Evolutionary conservation across 2,888 invertebrate species (phyloP), one percentile per base, ranked within the genome.

Genomic region (Pterostichus madidus): DNA sequence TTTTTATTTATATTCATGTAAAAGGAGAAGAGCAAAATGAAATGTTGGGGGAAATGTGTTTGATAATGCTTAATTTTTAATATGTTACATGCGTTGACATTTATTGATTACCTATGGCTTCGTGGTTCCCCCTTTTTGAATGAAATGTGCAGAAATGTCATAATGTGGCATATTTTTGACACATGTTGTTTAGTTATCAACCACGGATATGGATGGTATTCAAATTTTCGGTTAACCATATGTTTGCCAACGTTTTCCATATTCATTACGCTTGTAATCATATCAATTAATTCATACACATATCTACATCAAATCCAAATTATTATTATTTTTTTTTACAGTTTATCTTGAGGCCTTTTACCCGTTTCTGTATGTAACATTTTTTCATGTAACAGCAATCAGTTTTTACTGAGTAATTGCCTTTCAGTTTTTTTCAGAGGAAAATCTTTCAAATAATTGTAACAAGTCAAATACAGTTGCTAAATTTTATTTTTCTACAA

Each of bases 121-220:
- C 35, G 13, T 7, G n/a, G 5, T n/a, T 11, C 7, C 35, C 35
- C 64, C 32, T 64, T 64, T 31, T 64, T 13, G 32, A 32, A 56
- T 56, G 56, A 56, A 13, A 56, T 56, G 56, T 17, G 56, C 17
- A 56, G 56, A 56, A 56, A 64, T 32, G 35, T 64, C 32, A 64
- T 64, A 35, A 64, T 35, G 64, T 64, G 64, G 64, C 64, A 64
- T 64, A 64, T 64, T 64, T 64, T 64, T 64, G 64, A 35, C 64
- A 64, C 32, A 64, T 64, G 64, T 64, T 64, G 64, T 64, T 64
- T 35, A 35, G 35, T 35, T 35, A 64, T 64, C 64, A n/a, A 64
- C 64, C 64, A 35, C 64, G 32, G 64, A 64, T 64, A 35, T 13
- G 1, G 39, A 39, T 32, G 64, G 4, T 13, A 64, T 35, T 35